These are phyloP conservation scores for Catotricha subobsoleta DNA, from an alignment of 2,888 invertebrate genomes.

Conservation along the genomic window DNA sequence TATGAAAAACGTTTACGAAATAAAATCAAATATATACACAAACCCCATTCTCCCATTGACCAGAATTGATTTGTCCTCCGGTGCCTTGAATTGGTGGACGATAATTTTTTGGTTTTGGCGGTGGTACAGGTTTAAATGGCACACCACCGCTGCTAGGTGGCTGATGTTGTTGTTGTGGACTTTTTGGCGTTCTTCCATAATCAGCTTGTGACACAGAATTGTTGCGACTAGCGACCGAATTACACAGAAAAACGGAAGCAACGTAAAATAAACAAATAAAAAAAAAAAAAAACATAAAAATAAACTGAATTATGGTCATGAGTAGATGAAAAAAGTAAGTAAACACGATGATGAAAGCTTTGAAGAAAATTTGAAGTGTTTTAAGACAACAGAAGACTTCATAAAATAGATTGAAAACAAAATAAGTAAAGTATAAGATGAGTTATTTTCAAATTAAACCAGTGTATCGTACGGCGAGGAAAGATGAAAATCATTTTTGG, in stretches of 20 bases:
- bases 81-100: conserved; percentile 46
- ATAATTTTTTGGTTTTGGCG: conserved; percentile 85
- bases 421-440: neutral
- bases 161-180: conserved; percentile 13
- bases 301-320: too few relatives aligned
- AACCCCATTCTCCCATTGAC: conserved; percentile 35
- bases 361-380: neutral
- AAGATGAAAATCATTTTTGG: neutral
- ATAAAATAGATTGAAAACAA: neutral
- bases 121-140: conserved; percentile 74
- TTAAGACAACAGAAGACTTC: neutral
- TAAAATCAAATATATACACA: conserved; percentile 18
- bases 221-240: conserved; percentile 30
- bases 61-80: conserved; percentile 19
- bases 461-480: conserved; percentile 8
- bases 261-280: conserved; percentile 1
- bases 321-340: neutral
- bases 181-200: conserved; percentile 33
- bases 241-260: neutral
- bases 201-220: conserved; percentile 43
- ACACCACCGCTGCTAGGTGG: conserved; percentile 21
- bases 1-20: too few relatives aligned
- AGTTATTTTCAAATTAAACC: conserved; percentile 2
- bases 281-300: neutral
- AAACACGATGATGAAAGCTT: neutral